These are phyloP conservation scores for Hormaphis cornu DNA, from an alignment of 1,140 invertebrate species.

Conservation along the genomic window DNA sequence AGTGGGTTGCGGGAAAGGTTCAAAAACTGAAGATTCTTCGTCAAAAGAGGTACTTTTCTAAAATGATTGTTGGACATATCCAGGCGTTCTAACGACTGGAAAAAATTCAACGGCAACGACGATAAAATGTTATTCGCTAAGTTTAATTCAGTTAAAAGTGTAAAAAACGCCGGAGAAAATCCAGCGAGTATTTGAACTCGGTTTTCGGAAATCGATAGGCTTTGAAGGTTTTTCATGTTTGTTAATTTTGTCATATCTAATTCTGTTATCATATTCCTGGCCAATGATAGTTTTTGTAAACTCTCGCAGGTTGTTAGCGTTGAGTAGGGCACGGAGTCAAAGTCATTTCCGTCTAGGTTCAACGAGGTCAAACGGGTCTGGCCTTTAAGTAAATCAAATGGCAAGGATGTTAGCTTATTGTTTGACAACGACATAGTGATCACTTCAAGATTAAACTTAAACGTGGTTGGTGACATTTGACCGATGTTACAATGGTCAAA, in stretches of 20 bases:
- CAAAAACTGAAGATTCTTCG: constrained; percentile 61
- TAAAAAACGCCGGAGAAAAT: constrained; percentile 64
- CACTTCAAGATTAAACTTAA: constrained; percentile 64
- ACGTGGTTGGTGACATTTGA: constrained; percentile 55
- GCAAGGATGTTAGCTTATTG: constrained; percentile 56
- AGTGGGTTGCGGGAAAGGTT: constrained; percentile 76
- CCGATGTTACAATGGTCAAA: constrained; percentile 59
- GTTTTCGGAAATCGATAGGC: constrained; percentile 66
- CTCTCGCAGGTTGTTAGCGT: constrained; percentile 62
- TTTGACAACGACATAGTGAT: constrained; percentile 58
- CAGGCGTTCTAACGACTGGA: constrained; percentile 60
- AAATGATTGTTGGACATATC: constrained; percentile 74
- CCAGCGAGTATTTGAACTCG: constrained; percentile 62
- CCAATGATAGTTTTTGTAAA: constrained; percentile 44
- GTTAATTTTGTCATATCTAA: constrained; percentile 68
- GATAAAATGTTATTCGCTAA: constrained; percentile 63
- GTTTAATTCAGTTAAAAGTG: constrained; percentile 59
- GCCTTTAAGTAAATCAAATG: constrained; percentile 56
- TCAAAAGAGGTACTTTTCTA: constrained; percentile 64
- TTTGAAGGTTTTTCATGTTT: constrained; percentile 59
- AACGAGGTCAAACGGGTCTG: constrained; percentile 65
- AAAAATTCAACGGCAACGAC: constrained; percentile 72
- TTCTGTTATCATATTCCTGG: constrained; percentile 58
- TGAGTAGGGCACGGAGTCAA: constrained; percentile 64
- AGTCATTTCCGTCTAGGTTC: constrained; percentile 59